These are phyloP conservation scores for Oreochromis niloticus DNA, from an alignment of 2,113 vertebrate species.

Conservation along the genomic window DNA sequence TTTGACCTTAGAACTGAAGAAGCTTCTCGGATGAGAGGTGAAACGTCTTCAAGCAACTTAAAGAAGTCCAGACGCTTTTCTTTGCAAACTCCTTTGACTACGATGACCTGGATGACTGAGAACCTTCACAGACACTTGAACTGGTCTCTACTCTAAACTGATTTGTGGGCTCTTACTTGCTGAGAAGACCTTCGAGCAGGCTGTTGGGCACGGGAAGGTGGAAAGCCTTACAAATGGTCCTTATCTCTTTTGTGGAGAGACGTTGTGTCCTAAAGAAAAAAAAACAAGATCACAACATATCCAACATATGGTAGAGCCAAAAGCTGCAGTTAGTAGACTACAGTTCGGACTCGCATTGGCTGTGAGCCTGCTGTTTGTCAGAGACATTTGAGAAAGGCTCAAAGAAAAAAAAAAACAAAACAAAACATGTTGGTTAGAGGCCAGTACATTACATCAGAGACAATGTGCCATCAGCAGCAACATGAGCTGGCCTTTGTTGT, in stretches of 20 bases:
- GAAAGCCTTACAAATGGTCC: constrained; percentile 81
- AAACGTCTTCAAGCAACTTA: no score
- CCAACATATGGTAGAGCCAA: background rate
- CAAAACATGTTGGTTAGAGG: background rate
- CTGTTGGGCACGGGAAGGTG: constrained; percentile 77
- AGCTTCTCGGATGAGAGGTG: no score
- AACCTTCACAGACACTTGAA: background rate
- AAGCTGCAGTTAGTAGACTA: background rate
- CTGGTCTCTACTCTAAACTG: background rate
- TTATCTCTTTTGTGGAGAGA: constrained; percentile 69
- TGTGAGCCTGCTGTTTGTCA: background rate
- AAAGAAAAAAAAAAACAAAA: background rate
- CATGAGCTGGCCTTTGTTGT: background rate
- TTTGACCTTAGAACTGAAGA: no score
- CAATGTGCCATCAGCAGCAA: background rate
- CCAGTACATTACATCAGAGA: background rate
- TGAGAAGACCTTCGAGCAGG: constrained; percentile 73
- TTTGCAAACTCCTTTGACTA: no score
- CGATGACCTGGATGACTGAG: no score
- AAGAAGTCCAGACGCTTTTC: no score
- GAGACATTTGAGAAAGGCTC: background rate
- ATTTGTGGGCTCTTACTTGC: constrained; percentile 68
- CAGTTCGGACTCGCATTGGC: background rate
- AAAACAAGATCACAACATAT: background rate
- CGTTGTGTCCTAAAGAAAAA: constrained; percentile 69